Base-by-base conservation (phyloP, 2,888 invertebrate genomes). In the Hoplodrina ambigua region DNA sequence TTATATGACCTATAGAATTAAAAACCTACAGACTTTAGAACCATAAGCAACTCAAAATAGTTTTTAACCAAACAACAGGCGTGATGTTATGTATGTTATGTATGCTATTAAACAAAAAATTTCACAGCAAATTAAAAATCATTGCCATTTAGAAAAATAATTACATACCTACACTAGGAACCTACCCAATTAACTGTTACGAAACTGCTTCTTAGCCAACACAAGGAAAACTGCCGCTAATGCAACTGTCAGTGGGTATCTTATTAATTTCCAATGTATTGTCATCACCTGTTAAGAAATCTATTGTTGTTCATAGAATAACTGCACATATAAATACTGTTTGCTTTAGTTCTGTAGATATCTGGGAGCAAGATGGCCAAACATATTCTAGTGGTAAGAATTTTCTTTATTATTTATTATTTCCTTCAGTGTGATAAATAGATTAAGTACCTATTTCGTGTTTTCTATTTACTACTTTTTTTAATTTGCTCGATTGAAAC, bases 351-450 rank as follows among this genome's bases (percentile, higher is more conserved):
- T 33, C 17, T 73, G 19, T 11, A 67, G 50, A 50, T 37, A 58
- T 54, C 61, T 52, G 60, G 20, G 20, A n/a, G 8, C 64, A 76
- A 67, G 60, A 83, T 83, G 83, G 60, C 69, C 70, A 65, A 52
- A 59, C 49, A 56, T 33, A 68, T 72, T 46, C 44, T 85, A 11
- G 25, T 72, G 83, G 85, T 83, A 67, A 83, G 85, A 33, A 61
- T 64, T 11, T 13, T 13, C 13, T 7, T 30, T 0, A 6, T 33
- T 33, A 33, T 4, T 37, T 37, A 37, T 37, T 37, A 1, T 8
- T 37, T 37, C 7, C 8, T 37, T 8, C 37, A 8, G 7, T 6
- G 33, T 33, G 33, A 33, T 33, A 33, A 33, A 33, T 33, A 33
- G 7, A 33, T 33, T 33, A 25, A 25, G 25, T 25, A n/a, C n/a